phyloP scores from a whole-genome alignment of 2,888 invertebrate genomes.

The Apamea sordens region DNA sequence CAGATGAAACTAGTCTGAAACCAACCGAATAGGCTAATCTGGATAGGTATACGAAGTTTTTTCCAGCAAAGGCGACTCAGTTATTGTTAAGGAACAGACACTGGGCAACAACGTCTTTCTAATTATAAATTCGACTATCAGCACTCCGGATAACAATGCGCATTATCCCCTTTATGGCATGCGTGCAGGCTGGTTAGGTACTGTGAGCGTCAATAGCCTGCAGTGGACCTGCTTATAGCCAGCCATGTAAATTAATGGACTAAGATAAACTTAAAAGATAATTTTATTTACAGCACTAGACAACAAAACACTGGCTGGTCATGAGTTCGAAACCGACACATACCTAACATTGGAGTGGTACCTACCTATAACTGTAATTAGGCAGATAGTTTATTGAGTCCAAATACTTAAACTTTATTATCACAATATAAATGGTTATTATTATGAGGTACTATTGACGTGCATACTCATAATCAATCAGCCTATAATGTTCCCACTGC shows the following conservation, averaged over 20 bases:
- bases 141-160: constrained; percentile 5
- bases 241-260: not conserved
- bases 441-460: too few relatives aligned
- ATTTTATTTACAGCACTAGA: not conserved
- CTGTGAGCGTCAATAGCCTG: not conserved
- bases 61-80: not conserved
- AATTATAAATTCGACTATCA: not conserved
- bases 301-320: not conserved
- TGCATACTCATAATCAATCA: too few relatives aligned
- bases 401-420: not conserved
- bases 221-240: not conserved
- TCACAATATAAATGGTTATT: too few relatives aligned
- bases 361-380: not conserved
- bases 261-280: not conserved
- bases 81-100: not conserved
- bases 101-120: not conserved
- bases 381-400: not conserved
- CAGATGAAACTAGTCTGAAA: too few relatives aligned
- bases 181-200: not conserved
- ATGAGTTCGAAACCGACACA: not conserved
- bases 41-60: not conserved
- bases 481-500: too few relatives aligned
- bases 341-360: too few relatives aligned
- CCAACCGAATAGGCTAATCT: too few relatives aligned
- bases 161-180: not conserved